phyloP scores from a whole-genome alignment of 2,888 invertebrate species.

The Spilarctia lutea region DNA sequence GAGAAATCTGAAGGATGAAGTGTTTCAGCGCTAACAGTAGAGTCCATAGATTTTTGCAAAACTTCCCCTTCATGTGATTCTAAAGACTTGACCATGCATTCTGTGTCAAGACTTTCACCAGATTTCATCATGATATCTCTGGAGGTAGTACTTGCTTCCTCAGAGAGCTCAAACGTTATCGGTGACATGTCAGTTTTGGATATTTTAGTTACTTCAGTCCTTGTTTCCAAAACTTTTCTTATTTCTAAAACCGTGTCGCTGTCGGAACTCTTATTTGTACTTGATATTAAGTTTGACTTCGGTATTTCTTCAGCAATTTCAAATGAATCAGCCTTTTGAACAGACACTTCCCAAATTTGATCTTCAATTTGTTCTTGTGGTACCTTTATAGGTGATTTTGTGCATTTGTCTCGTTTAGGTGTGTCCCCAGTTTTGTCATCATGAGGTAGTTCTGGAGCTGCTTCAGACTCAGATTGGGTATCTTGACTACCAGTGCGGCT shows the following conservation, averaged over 20 bases:
- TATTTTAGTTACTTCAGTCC: slow-evolving; percentile 64
- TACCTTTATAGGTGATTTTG: slow-evolving; percentile 78
- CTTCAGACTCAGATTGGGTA: slow-evolving; percentile 85
- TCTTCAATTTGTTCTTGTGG: slow-evolving; percentile 80
- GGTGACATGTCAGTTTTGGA: slow-evolving; percentile 78
- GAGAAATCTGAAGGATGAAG: slow-evolving; percentile 84
- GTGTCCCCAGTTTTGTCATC: slow-evolving; percentile 76
- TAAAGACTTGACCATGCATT: slow-evolving; percentile 83
- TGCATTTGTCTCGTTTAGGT: slow-evolving; percentile 73
- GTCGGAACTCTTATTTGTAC: slow-evolving; percentile 63
- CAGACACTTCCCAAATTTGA: slow-evolving; percentile 80
- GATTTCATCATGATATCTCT: slow-evolving; percentile 85
- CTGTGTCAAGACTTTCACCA: slow-evolving; percentile 83
- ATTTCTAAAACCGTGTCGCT: slow-evolving; percentile 67
- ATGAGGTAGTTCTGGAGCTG: slow-evolving; percentile 82
- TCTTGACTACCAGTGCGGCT: slow-evolving; percentile 86
- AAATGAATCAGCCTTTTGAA: slow-evolving; percentile 76
- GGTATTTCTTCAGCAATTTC: slow-evolving; percentile 71
- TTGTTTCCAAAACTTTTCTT: slow-evolving; percentile 62
- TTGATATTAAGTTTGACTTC: slow-evolving; percentile 59
- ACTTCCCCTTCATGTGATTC: slow-evolving; percentile 84
- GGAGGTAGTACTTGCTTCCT: slow-evolving; percentile 76
- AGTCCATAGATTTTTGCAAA: slow-evolving; percentile 84
- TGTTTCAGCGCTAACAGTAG: slow-evolving; percentile 84
- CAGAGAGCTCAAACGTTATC: slow-evolving; percentile 74